Conservation (phyloP, 2,888 invertebrate species). For the Girardia tigrina region DNA sequence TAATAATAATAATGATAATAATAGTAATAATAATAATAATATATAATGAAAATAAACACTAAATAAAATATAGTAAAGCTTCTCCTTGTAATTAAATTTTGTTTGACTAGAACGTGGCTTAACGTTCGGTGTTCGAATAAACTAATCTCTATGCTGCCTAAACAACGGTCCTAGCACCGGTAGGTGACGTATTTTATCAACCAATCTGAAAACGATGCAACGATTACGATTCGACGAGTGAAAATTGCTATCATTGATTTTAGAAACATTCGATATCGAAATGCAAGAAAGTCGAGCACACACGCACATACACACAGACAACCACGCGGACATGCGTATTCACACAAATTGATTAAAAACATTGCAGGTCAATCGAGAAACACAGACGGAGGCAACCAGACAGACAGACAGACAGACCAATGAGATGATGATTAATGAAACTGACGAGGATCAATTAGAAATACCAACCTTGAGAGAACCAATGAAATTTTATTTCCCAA, state of each 20-base stretch:
- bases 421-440: neutral
- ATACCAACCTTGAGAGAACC: neutral
- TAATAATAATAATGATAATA: too few relatives aligned
- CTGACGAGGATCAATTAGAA: too few relatives aligned
- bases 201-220: slow-evolving; percentile 7
- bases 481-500: neutral
- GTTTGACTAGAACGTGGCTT: neutral
- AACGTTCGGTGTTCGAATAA: neutral
- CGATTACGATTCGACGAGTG: too few relatives aligned
- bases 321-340: neutral
- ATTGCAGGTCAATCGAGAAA: too few relatives aligned
- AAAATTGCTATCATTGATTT: too few relatives aligned
- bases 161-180: neutral
- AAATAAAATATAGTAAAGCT: slow-evolving; percentile 23
- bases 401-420: neutral
- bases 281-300: too few relatives aligned
- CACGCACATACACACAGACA: neutral
- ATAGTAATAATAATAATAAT: too few relatives aligned
- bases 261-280: too few relatives aligned
- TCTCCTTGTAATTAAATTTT: neutral
- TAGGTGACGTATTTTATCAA: slow-evolving; percentile 8
- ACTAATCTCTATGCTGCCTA: neutral
- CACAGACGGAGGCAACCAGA: neutral
- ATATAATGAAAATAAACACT: neutral
- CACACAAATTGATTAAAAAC: too few relatives aligned